Evolutionary conservation across 2,888 invertebrate genomes (phyloP).

Genomic region (Parnassius glacialis): DNA sequence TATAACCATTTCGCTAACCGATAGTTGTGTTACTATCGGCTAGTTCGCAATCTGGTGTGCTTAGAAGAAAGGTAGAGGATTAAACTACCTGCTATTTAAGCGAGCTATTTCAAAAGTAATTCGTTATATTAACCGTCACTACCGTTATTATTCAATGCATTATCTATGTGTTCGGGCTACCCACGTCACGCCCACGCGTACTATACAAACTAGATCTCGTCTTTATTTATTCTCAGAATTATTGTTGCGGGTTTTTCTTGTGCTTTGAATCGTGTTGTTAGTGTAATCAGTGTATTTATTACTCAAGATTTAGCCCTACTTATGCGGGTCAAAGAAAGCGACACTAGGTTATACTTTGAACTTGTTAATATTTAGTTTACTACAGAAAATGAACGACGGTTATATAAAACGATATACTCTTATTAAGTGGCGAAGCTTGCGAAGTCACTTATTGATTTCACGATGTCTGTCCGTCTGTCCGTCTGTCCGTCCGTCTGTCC

Average conservation of each 20-base stretch:
- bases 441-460: too few species aligned
- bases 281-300: constrained; percentile 42
- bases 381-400: too few species aligned
- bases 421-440: too few species aligned
- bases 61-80: neutral
- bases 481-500: too few species aligned
- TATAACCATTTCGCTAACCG: too few species aligned
- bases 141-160: constrained; percentile 49
- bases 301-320: constrained; percentile 30
- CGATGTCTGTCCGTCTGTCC: too few species aligned
- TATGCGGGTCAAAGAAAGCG: constrained; percentile 13
- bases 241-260: constrained; percentile 49
- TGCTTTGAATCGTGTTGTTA: constrained; percentile 34
- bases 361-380: too few species aligned
- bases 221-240: constrained; percentile 49
- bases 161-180: constrained; percentile 40
- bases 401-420: too few species aligned
- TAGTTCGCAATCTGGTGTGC: neutral
- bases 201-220: constrained; percentile 66
- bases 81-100: constrained; percentile 26
- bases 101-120: constrained; percentile 25
- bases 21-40: neutral
- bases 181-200: constrained; percentile 57
- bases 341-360: too few species aligned
- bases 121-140: constrained; percentile 26